These are phyloP conservation scores for Parotia lawesii DNA, from an alignment of 2,113 vertebrate genomes.

Conservation along the genomic window DNA sequence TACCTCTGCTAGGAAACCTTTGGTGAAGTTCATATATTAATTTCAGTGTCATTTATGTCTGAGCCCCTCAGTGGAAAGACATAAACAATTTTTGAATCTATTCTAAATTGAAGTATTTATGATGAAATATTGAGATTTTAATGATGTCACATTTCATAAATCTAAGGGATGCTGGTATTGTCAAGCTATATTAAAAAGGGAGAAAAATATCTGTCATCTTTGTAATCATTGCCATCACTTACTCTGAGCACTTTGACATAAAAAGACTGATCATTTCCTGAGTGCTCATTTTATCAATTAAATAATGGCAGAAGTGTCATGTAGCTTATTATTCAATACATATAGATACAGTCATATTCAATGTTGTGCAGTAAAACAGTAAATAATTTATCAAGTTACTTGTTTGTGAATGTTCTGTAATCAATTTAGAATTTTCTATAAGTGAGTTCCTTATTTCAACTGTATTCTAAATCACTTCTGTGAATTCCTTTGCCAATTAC, in stretches of 20 bases:
- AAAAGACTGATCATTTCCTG: constrained; percentile 21
- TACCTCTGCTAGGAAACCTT: not conserved
- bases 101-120: constrained; percentile 29
- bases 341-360: not conserved
- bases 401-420: not conserved
- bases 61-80: not conserved
- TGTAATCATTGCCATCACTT: constrained; percentile 16
- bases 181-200: not conserved
- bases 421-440: not conserved
- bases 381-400: not conserved
- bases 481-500: not conserved
- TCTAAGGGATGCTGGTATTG: constrained; percentile 2
- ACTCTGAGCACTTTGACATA: constrained; percentile 29
- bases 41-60: not conserved
- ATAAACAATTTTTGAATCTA: not conserved
- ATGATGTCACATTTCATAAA: constrained; percentile 34
- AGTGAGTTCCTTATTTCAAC: not conserved
- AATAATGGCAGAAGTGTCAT: not conserved
- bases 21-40: not conserved
- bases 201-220: constrained; percentile 31
- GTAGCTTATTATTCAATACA: not conserved
- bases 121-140: constrained; percentile 29
- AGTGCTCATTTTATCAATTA: constrained; percentile 41
- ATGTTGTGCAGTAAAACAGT: not conserved
- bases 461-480: not conserved